A percentile compares a stretch with the other conserved stretches of the same genome.
These are phyloP conservation scores for Grammomys surdaster DNA, from an alignment of 2,113 vertebrate species.

Conservation along the genomic window DNA sequence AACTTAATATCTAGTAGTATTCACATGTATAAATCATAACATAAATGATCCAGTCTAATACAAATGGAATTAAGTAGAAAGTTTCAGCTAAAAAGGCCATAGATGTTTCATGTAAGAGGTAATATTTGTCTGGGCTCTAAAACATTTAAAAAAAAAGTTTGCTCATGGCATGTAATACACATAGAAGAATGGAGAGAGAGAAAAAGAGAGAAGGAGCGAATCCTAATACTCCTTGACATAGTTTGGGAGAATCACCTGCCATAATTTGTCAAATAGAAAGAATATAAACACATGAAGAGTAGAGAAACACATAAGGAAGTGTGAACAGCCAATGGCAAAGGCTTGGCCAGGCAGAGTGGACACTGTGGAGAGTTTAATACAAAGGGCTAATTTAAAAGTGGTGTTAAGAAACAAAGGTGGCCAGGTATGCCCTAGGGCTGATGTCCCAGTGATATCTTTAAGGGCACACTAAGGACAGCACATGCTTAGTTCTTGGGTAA, in stretches of 20 bases:
- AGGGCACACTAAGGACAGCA: background rate
- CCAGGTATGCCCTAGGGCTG: background rate
- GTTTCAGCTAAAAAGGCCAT: background rate
- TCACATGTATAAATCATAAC: slow-evolving; percentile 50
- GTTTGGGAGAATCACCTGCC: background rate
- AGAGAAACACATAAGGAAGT: background rate
- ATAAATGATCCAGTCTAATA: slow-evolving; percentile 59
- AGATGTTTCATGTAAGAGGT: background rate
- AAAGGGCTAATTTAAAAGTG: background rate
- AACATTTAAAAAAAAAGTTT: slow-evolving; percentile 31
- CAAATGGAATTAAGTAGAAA: slow-evolving; percentile 44
- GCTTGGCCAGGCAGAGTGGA: background rate
- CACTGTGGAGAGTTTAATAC: background rate
- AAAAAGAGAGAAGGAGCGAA: background rate
- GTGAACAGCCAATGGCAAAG: background rate
- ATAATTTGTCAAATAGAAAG: background rate
- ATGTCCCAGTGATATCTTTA: background rate
- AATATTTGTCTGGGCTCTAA: slow-evolving; percentile 14
- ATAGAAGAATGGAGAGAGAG: background rate
- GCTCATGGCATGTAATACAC: background rate
- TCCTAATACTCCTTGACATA: background rate
- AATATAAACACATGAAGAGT: background rate
- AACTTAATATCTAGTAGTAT: slow-evolving; percentile 2
- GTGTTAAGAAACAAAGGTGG: background rate
- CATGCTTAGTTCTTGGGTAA: background rate